Evolutionary conservation across 2,113 vertebrate genomes (phyloP).

Genomic region (Mionectes macconnelli): DNA sequence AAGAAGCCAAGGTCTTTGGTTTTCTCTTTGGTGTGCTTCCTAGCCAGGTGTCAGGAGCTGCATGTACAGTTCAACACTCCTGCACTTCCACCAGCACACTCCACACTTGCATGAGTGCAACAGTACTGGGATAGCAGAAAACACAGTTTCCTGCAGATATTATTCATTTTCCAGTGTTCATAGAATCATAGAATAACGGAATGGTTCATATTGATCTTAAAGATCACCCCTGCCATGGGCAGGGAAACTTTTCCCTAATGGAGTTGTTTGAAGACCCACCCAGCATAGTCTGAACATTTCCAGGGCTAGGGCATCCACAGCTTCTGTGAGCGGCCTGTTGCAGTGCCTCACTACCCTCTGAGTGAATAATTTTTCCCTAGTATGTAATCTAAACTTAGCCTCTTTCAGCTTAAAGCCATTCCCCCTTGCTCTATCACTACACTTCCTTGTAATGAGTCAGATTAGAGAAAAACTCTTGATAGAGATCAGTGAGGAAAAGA

Average conservation of each 20-base stretch:
- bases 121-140: not conserved
- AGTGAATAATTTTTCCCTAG: not conserved
- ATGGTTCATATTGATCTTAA: not conserved
- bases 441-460: not conserved
- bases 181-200: not conserved
- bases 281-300: not conserved
- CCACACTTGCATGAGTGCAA: not conserved
- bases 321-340: not conserved
- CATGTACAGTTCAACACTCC: not conserved
- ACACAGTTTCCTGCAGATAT: not conserved
- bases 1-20: not conserved
- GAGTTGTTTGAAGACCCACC: rapidly evolving
- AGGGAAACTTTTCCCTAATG: not conserved
- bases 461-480: not conserved
- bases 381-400: not conserved
- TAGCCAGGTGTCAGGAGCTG: not conserved
- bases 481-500: not conserved
- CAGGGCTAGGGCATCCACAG: not conserved
- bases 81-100: not conserved
- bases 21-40: not conserved
- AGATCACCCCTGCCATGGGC: not conserved
- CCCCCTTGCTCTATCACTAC: not conserved
- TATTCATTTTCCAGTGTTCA: not conserved
- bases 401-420: not conserved
- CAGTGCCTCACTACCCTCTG: not conserved